Evolutionary conservation across 2,113 vertebrate genomes (phyloP), one percentile per base, ranked within the genome.

Genomic region (Cephalopterus ornatus): DNA sequence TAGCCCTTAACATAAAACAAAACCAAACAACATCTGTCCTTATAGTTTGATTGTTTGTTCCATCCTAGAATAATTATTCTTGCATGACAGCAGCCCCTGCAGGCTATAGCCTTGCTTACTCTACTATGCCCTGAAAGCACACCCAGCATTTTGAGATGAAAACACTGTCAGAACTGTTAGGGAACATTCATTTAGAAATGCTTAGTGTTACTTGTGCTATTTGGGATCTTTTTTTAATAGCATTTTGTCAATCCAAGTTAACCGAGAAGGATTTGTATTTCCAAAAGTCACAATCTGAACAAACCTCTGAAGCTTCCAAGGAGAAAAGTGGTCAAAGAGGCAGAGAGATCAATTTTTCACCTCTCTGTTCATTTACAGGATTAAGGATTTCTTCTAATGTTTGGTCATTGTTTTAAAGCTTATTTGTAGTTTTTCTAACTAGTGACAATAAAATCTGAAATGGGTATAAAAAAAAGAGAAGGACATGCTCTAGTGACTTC

Each of bases 31-130:
- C 92, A 97, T 97, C 93, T 97, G 96, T 97, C 58, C 37, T 96
- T 97, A 93, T 95, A 96, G 94, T 98, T 90, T 97, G 90, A 88
- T 79, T 93, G 91, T 90, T 97, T 96, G 87, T 94, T 97, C 80
- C 89, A 95, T 55, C 62, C 52, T 50, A 80, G 86, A 65, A 92
- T 85, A 95, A 95, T 95, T 97, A 91, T 96, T 94, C 97, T 97
- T 97, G 95, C 81, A 93, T 96, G 96, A 97, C 97, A 98, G 98
- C 98, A 98, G 81, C 97, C 97, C 98, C 98, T 98, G 97, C 97
- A 98, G 98, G 97, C 97, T 97, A 82, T 63, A 97, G 85, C 77
- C 78, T 96, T 95, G 75, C 86, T 90, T 90, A 81, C 59, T 88
- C 73, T 58, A 56, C 49, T 92, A 79, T 80, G 90, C 71, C 96